These are phyloP conservation scores for Lasioglossum zephyrum DNA, from an alignment of 2,888 invertebrate species.

Conservation along the genomic window DNA sequence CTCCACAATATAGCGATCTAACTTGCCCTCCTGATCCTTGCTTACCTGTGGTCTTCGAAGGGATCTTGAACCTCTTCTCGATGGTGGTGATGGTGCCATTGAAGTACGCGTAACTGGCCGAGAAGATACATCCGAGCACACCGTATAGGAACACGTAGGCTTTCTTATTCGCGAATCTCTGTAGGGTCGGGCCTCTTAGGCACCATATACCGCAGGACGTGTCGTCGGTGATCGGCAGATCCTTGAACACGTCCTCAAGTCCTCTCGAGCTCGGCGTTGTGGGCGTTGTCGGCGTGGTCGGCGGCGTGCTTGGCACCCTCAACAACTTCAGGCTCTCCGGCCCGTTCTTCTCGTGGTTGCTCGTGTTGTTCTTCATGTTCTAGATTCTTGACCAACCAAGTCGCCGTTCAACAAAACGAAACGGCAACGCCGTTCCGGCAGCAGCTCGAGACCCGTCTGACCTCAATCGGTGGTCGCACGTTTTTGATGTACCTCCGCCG, in stretches of 20 bases:
- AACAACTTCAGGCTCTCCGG: constrained; percentile 79
- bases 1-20: not conserved
- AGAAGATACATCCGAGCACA: constrained; percentile 88
- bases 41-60: constrained; percentile 89
- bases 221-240: constrained; percentile 87
- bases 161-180: constrained; percentile 87
- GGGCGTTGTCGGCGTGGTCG: constrained; percentile 72
- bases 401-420: constrained; percentile 25
- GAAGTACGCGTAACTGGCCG: constrained; percentile 89
- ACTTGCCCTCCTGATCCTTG: not conserved
- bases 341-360: constrained; percentile 79
- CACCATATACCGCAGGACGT: constrained; percentile 89
- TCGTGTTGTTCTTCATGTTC: constrained; percentile 71
- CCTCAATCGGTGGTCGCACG: constrained; percentile 68
- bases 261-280: constrained; percentile 74
- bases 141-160: constrained; percentile 88
- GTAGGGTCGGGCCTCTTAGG: constrained; percentile 86
- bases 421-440: constrained; percentile 35
- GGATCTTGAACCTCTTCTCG: constrained; percentile 90
- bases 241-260: constrained; percentile 84
- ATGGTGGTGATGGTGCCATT: constrained; percentile 91
- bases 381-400: constrained; percentile 18
- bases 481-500: constrained; percentile 61
- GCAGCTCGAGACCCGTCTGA: constrained; percentile 57
- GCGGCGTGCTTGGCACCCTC: constrained; percentile 73